A percentile compares a stretch with the other conserved stretches of the same genome.
Evolutionary conservation across 2,888 invertebrate species (phyloP).

Genomic region (Alviniconcha strummeri): DNA sequence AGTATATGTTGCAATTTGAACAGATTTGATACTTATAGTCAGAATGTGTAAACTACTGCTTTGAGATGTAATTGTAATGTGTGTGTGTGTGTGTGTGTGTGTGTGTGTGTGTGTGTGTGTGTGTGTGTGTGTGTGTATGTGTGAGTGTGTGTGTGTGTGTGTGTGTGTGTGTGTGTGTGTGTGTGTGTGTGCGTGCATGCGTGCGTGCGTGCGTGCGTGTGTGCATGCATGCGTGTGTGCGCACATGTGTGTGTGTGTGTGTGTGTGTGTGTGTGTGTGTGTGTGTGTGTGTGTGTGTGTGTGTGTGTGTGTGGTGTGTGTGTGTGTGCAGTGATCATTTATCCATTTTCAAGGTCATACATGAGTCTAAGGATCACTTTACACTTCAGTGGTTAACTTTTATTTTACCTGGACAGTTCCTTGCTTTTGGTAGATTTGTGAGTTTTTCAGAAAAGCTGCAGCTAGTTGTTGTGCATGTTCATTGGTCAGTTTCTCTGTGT

Average conservation of each 20-base stretch:
- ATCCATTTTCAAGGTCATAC: not conserved
- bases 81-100: conserved; percentile 13
- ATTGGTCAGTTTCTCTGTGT: no score
- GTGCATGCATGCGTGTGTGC: not conserved
- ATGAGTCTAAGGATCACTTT: not conserved
- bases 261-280: not conserved
- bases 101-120: conserved; percentile 1
- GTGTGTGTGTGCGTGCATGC: no score
- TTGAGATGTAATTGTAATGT: not conserved
- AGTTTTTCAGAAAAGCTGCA: no score
- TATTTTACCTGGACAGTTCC: not conserved
- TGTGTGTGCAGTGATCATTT: not conserved
- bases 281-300: no score
- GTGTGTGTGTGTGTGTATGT: conserved; percentile 18
- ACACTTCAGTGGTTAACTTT: not conserved
- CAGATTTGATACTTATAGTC: no score
- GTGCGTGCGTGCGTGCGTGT: not conserved
- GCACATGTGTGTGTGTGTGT: no score
- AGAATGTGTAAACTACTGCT: no score
- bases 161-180: not conserved
- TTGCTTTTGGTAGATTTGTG: no score
- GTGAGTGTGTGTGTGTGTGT: conserved; percentile 7
- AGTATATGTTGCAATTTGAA: no score
- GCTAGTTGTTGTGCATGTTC: no score
- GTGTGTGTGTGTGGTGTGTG: no score